phyloP scores from a whole-genome alignment of 1,140 invertebrate species.

The Drosophila chauvacae region DNA sequence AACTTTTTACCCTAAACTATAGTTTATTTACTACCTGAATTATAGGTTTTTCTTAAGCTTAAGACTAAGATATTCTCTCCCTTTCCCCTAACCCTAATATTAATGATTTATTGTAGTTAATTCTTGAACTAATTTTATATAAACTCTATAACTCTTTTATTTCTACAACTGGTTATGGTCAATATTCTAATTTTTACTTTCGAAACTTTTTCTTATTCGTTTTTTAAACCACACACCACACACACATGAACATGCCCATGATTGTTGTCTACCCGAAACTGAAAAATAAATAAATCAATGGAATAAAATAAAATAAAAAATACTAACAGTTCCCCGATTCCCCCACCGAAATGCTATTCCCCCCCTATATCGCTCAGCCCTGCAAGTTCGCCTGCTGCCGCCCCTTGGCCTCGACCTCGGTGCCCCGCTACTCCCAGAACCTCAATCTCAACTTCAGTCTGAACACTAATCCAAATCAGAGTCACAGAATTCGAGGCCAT shows the following conservation, averaged over 20 bases:
- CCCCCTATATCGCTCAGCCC: constrained; percentile 81
- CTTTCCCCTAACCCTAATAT: constrained; percentile 6
- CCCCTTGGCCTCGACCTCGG: constrained; percentile 65
- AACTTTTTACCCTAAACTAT: not conserved
- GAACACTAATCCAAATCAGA: constrained; percentile 17
- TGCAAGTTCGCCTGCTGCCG: constrained; percentile 81
- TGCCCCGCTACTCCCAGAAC: constrained; percentile 78
- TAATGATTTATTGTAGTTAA: constrained; percentile 22
- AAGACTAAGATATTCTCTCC: not conserved
- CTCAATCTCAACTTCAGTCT: constrained; percentile 30
- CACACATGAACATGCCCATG: constrained; percentile 44
- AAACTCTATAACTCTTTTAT: constrained; percentile 49
- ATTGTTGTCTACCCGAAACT: constrained; percentile 33
- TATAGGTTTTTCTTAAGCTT: constrained; percentile 10
- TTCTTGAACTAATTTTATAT: constrained; percentile 54
- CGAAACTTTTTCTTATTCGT: constrained; percentile 68
- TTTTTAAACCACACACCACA: constrained; percentile 54
- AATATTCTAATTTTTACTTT: constrained; percentile 75
- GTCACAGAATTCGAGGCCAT: constrained; percentile 26
- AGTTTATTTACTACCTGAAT: not conserved
- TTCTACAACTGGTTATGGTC: constrained; percentile 73
- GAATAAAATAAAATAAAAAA: not conserved
- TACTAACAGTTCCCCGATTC: constrained; percentile 77
- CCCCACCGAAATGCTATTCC: constrained; percentile 84
- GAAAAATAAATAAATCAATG: not conserved